A percentile compares a stretch with the other conserved stretches of the same genome.
These are phyloP conservation scores for Sylvilagus floridanus DNA, from an alignment of 2,797 vertebrate genomes.

Conservation along the genomic window DNA sequence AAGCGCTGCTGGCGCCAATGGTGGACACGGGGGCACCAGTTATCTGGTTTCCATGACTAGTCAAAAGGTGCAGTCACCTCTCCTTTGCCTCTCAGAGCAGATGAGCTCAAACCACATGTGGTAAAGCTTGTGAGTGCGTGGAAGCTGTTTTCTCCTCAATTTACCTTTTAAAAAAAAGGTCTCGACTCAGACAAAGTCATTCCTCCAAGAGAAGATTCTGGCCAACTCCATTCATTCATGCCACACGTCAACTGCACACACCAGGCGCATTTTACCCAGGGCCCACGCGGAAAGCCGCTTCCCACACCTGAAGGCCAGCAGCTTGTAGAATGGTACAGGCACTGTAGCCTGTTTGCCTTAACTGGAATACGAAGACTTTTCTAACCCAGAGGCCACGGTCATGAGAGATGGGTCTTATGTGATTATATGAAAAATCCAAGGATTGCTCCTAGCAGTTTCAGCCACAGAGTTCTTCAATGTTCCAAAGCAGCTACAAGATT, in stretches of 20 bases:
- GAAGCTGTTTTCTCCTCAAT: background rate
- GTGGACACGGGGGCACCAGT: background rate
- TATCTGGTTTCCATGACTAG: background rate
- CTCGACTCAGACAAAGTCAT: background rate
- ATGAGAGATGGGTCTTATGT: background rate
- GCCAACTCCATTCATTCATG: background rate
- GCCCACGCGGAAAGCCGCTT: background rate
- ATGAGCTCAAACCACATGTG: background rate
- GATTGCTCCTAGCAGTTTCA: background rate
- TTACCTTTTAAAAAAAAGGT: background rate
- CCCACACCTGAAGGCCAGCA: background rate
- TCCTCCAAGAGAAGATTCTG: background rate
- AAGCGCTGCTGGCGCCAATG: background rate
- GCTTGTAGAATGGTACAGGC: background rate
- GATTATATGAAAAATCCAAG: background rate
- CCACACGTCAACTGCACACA: accelerated
- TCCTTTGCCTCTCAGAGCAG: background rate
- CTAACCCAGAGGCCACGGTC: background rate
- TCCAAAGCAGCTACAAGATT: background rate
- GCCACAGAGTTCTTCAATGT: background rate
- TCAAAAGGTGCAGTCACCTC: background rate
- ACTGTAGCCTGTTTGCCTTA: background rate
- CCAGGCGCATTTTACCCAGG: background rate
- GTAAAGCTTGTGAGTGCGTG: background rate
- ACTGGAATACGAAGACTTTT: background rate